Percentiles rank a stretch among this genome's conserved stretches.
Conservation (phyloP, 2,797 vertebrate genomes). For the Sebastes steindachneri region DNA sequence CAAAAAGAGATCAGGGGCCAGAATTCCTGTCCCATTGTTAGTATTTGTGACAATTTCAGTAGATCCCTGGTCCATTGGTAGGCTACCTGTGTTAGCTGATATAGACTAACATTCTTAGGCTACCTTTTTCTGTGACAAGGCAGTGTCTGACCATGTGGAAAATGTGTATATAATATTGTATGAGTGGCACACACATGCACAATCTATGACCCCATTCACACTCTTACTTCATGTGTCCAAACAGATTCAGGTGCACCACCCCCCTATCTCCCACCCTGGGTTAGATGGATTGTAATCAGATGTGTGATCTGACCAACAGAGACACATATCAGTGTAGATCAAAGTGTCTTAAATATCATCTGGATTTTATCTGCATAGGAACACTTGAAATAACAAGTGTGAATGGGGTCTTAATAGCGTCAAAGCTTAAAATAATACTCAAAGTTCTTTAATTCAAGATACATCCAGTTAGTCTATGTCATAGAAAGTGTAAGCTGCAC, state of each 20-base stretch:
- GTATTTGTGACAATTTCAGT: neutral
- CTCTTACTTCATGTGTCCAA: neutral
- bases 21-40: neutral
- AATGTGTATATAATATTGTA: neutral
- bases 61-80: neutral
- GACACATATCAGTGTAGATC: neutral
- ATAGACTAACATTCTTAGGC: no score
- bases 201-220: neutral
- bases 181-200: neutral
- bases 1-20: neutral
- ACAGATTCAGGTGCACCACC: neutral
- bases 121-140: neutral
- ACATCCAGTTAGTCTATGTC: conserved; percentile 3
- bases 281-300: neutral
- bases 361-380: neutral
- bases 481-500: neutral
- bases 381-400: neutral
- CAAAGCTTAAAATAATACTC: neutral
- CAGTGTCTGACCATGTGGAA: neutral
- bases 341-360: neutral
- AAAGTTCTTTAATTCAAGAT: neutral
- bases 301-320: neutral
- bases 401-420: neutral
- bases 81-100: neutral
- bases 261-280: neutral